Evolutionary conservation across 2,888 invertebrate species (phyloP), one percentile per base, ranked within the genome.

Genomic region (Crioceris asparagi): DNA sequence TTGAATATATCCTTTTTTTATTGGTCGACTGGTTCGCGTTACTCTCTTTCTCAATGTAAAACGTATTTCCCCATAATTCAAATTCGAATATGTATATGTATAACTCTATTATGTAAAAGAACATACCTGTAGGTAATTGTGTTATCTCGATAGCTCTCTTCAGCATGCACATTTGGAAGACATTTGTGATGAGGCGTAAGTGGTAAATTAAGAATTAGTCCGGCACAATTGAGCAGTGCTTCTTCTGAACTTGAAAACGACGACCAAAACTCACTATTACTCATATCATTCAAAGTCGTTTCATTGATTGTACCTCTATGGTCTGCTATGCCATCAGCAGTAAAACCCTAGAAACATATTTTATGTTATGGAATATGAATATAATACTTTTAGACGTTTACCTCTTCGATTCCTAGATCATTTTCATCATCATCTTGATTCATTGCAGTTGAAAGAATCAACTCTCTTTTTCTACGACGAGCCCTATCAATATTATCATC

Each of bases 191-290:
- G 74, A 0, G 82, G 80, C 0, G 75, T 77, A 3, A 83, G 60
- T 0, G 83, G 83, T 19, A 83, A 63, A 59, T 80, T 82, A 4
- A 83, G 64, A 39, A 84, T 76, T 25, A 83, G 64, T 0, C 83
- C 84, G 18, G 75, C 77, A 49, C 84, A 83, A 50, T 80, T 77
- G 10, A 82, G 57, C 3, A 84, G 63, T 0, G 81, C 78, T 55
- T 84, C 84, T 54, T 84, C 84, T 29, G 82, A 82, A 57, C 81
- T 81, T 12, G 83, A 83, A 65, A 83, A 83, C 1, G 83, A 83
- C 0, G 83, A 83, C 79, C 80, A 83, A 63, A 79, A 82, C 59
- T 83, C 83, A 0, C 82, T 82, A 63, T 81, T 78, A 48, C 81
- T 81, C 64, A 75, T 74, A 54, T 83, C 83, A 49, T 79, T 71